Percentiles rank a stretch among this genome's conserved stretches.
phyloP scores from a whole-genome alignment of 2,113 vertebrate genomes.

The Muntiacus reevesi region DNA sequence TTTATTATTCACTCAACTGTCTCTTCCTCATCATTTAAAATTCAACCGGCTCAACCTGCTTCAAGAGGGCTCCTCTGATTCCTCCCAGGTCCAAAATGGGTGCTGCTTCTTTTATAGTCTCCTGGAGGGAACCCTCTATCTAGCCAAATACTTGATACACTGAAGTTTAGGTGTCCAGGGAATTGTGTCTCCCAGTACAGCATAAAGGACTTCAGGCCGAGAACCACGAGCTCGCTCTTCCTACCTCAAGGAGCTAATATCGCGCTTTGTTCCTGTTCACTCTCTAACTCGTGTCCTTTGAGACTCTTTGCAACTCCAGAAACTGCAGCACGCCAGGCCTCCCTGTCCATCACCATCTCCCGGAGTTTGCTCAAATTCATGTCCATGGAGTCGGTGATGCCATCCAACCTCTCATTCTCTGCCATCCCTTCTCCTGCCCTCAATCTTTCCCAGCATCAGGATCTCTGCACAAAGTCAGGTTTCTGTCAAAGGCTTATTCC shows the following conservation, averaged over 20 bases:
- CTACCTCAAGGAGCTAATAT: background rate
- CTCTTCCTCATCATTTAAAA: background rate
- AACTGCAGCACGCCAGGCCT: fast-evolving
- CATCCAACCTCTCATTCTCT: background rate
- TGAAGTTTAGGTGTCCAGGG: background rate
- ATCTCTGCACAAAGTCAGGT: background rate
- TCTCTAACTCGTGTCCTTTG: background rate
- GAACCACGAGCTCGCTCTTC: background rate
- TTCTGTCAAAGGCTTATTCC: background rate
- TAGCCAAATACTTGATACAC: background rate
- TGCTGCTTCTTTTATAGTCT: background rate
- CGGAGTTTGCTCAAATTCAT: background rate
- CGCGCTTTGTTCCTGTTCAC: background rate
- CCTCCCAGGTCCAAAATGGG: background rate
- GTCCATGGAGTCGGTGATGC: background rate
- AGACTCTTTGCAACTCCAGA: fast-evolving
- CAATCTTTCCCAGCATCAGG: background rate
- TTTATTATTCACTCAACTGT: background rate
- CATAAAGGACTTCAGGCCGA: background rate
- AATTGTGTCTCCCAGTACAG: background rate
- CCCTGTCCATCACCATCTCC: background rate
- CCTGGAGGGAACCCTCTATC: background rate
- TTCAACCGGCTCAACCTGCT: background rate
- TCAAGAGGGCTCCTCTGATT: background rate
- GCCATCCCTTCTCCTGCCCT: background rate